Conservation (phyloP, 1,140 invertebrate genomes). For the Ptiloglossa arizonensis region DNA sequence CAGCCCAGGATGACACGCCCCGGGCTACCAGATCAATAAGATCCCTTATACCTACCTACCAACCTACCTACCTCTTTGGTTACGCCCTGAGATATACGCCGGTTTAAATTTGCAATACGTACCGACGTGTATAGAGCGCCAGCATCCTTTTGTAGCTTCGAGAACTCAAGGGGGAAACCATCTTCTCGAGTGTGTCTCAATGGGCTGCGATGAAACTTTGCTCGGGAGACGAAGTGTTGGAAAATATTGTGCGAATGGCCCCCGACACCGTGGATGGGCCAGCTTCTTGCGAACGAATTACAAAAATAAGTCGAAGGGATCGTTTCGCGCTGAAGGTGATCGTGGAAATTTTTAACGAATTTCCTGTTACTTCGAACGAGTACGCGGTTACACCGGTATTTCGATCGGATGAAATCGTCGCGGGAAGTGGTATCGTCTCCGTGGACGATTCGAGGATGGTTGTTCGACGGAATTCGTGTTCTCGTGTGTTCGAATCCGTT, state of each 20-base stretch:
- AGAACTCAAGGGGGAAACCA: constrained; percentile 7
- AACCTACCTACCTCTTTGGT: constrained; percentile 72
- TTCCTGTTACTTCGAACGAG: no score
- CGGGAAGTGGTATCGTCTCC: no score
- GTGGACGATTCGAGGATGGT: no score
- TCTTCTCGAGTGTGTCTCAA: constrained; percentile 6
- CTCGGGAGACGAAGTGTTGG: background rate
- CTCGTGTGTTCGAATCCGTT: no score
- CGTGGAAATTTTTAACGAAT: background rate
- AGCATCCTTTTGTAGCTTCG: constrained; percentile 34
- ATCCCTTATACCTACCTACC: constrained; percentile 80
- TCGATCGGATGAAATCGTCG: no score
- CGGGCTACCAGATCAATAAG: constrained; percentile 83
- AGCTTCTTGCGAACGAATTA: background rate
- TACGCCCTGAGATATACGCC: constrained; percentile 73
- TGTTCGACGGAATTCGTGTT: no score
- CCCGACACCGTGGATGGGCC: background rate
- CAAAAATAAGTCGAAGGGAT: background rate
- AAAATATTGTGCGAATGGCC: constrained; percentile 4
- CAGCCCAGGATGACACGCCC: constrained; percentile 82
- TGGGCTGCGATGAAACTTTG: constrained; percentile 14
- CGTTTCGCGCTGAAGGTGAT: background rate
- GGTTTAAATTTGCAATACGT: constrained; percentile 63
- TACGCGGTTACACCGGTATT: no score
- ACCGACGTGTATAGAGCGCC: constrained; percentile 1